A percentile compares a stretch with the other conserved stretches of the same genome.
These are phyloP conservation scores for Cranoglanis bouderius DNA, from an alignment of 2,113 vertebrate genomes.

Conservation along the genomic window DNA sequence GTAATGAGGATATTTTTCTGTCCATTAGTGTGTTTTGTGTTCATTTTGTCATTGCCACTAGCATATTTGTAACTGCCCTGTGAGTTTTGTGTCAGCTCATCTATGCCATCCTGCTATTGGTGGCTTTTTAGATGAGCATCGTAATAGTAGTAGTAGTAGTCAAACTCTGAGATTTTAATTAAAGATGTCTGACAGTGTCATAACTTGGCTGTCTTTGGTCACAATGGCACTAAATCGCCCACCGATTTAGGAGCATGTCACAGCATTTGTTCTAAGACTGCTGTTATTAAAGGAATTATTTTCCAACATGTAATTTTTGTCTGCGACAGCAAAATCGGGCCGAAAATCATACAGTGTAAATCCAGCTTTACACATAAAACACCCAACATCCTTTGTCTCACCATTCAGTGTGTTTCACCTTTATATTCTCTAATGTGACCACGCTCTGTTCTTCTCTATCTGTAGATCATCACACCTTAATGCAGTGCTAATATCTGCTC, in stretches of 20 bases:
- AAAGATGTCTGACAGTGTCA: background rate
- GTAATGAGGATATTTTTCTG: background rate
- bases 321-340: background rate
- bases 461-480: slow-evolving; percentile 45
- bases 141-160: background rate
- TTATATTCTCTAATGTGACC: slow-evolving; percentile 7
- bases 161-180: background rate
- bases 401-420: slow-evolving; percentile 31
- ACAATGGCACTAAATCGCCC: background rate
- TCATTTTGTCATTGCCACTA: background rate
- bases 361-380: background rate
- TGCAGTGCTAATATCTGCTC: slow-evolving; percentile 51
- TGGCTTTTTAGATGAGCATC: background rate
- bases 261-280: background rate
- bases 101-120: background rate
- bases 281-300: background rate
- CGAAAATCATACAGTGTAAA: background rate
- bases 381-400: slow-evolving; percentile 13
- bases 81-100: background rate
- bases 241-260: background rate
- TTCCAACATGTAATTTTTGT: background rate
- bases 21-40: background rate
- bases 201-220: background rate
- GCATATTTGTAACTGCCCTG: background rate
- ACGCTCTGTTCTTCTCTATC: background rate